Base-by-base conservation (phyloP, 2,113 vertebrate species). In the Petromus typicus region DNA sequence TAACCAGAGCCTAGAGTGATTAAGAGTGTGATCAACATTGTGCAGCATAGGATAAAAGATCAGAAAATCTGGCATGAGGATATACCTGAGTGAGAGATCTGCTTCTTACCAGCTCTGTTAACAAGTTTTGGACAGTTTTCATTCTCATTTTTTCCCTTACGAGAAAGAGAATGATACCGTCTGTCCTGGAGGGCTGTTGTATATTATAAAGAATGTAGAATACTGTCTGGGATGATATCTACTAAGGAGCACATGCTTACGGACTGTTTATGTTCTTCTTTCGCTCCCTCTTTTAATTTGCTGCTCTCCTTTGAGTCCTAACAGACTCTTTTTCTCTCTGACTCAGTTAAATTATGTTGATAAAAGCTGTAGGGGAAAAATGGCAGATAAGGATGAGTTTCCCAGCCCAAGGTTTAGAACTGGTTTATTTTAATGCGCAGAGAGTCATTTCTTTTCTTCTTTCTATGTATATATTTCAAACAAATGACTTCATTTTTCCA, bases 401-500 rank as follows among this genome's bases (percentile, higher is more conserved):
- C 43, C n/a, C 13, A 87, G 64, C 13, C 30, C 43, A 82, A 17
- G 16, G 37, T 22, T 67, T 54, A 40, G 40, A 84, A 16, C n/a
- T 63, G 63, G 32, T n/a, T 95, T 92, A 61, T 80, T 86, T 94
- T 40, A 75, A 20, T 73, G 23, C 14, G 32, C 11, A 30, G 78
- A 54, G 7, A 37, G 32, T 54, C 37, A 51, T 71, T 93, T 78
- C n/a, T 96, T 96, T 89, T 30, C 80, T 95, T 69, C 59, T 22
- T 5, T 34, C 89, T 45, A 78, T 63, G 43, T 83, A 57, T 81
- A 57, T 81, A 91, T 95, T 92, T 95, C 78, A 90, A 73, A 97
- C 73, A 32, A 84, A 59, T 87, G 45, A 91, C 93, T 94, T 96
- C 66, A 45, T 93, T 96, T 96, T 95, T 81, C 89, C 80, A 96